Evolutionary conservation across 2,113 vertebrate species (phyloP), one percentile per base, ranked within the genome.

Genomic region (Proterorhinus semilunaris): DNA sequence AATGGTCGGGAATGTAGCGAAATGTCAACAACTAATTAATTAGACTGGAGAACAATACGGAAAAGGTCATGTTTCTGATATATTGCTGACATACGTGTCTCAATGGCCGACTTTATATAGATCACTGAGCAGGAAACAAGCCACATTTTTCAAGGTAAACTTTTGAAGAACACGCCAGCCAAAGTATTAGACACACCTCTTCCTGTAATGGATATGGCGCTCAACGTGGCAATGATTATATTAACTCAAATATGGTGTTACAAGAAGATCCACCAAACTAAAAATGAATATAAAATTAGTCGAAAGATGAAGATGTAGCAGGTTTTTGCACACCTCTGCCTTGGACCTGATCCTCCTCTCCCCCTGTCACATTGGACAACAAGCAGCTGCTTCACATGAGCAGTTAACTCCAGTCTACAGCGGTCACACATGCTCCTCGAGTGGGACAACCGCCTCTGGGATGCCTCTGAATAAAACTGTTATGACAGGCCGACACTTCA

Each of bases 1-100:
- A 74, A 71, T 84, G 36, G 4, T 47, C 47, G 70, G 16, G 61
- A 74, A 78, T 51, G 55, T 80, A 58, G 65, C 65, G 55, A 89
- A 88, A 89, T 86, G 89, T 87, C 89, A 86, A 86, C 86, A 82
- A 62, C 80, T 82, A 80, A 86, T 87, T 85, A 83, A 83, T 82
- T 76, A 80, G 76, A 78, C 57, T 6, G 65, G 61, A 64, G 47
- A 69, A 64, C 75, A 69, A 74, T 69, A 77, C 52, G 6, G 66
- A 73, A 85, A 87, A 86, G 86, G 86, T 87, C 84, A 79, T 3
- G 65, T 70, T 86, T 79, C 45, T 66, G 68, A 49, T 51, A 42
- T 65, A 68, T 63, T 75, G 65, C 59, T 0, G 61, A 72, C 71
- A 72, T 62, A 42, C 57, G 66, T 67, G 71, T 44, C 73, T 74